Base-by-base conservation (phyloP, 2,113 vertebrate species). In the Vulpes ferrilata region DNA sequence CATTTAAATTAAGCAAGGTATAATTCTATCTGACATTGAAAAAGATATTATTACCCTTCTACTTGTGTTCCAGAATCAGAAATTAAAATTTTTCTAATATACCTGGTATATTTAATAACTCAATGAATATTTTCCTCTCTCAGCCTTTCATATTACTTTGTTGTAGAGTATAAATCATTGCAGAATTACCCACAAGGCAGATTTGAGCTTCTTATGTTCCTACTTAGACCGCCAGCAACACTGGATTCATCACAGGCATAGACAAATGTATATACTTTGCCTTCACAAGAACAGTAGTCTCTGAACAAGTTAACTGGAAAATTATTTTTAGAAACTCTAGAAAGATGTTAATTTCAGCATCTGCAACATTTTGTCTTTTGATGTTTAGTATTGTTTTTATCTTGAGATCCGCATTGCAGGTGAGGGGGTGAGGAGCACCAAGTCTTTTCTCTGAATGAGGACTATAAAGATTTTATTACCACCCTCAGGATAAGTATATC, bases 31-130 rank as follows among this genome's bases (percentile, higher is more conserved):
- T 53, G 57, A 38, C n/a, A 30, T 16, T 92, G 15, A 30, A 32
- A 86, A 84, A 59, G 51, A 82, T 1, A 53, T 53, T 51, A 30
- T 55, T 4, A 74, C 11, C 60, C 15, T 43, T 96, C 65, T 35
- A 51, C 30, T 84, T 96, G 23, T 90, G n/a, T 74, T 93, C 62
- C 11, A 80, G 57, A 88, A 65, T 5, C 22, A 92, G 38, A 81
- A 88, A 76, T 85, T 60, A 16, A 7, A 1, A 27, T 90, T 91
- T 96, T 93, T 69, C 57, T 96, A 79, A 48, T 60, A 15, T 16
- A 64, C 48, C 12, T 12, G 38, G 30, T 67, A 0, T 80, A 76
- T 89, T 25, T 51, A 60, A 74, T 57, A 2, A 7, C 71, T 73
- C 27, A 62, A 3, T 57, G 74, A 32, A 57, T 16, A 7, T 57